Conservation (phyloP, 2,113 vertebrate species). For the Cacatua alba region DNA sequence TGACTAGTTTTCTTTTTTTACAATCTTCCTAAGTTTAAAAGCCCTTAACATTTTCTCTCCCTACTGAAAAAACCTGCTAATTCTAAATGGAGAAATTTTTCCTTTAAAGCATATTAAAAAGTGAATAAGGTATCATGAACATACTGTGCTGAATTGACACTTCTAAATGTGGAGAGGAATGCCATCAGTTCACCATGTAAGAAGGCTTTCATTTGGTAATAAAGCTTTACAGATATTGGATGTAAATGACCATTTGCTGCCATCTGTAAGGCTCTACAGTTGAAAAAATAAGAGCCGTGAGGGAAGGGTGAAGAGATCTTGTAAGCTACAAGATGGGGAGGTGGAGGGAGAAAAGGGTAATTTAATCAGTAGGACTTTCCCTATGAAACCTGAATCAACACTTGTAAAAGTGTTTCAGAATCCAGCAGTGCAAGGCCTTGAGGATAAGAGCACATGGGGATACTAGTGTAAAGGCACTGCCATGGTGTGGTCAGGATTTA, state of each 20-base stretch:
- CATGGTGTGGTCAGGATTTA: neutral
- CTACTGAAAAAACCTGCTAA: neutral
- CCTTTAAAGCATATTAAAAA: neutral
- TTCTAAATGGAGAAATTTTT: neutral
- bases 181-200: neutral
- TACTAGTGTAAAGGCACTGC: neutral
- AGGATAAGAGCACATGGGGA: neutral
- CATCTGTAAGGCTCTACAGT: neutral
- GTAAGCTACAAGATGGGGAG: neutral
- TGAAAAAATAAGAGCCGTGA: neutral
- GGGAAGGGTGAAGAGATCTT: neutral
- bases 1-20: neutral
- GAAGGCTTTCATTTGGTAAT: neutral
- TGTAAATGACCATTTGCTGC: neutral
- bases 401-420: neutral
- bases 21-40: neutral
- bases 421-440: neutral
- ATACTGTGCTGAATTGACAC: neutral
- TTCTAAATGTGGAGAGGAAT: neutral
- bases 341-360: neutral
- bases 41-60: neutral
- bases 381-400: neutral
- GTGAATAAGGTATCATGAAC: neutral
- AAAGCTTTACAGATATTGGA: neutral
- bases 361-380: neutral